Evolutionary conservation across 1,140 invertebrate genomes (phyloP).

Genomic region (Venustaconcha ellipsiformis): DNA sequence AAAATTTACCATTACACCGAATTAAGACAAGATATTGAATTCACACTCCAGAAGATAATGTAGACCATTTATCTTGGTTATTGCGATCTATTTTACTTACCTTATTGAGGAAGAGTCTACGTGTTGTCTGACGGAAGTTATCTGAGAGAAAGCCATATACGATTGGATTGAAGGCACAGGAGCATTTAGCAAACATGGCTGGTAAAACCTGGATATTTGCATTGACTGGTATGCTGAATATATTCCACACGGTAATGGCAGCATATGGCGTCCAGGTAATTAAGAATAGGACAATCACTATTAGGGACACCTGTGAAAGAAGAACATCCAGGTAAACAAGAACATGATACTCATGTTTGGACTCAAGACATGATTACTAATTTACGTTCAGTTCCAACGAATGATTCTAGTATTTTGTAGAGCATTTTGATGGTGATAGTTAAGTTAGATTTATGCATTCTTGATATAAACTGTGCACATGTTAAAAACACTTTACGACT

Average conservation of each 20-base stretch:
- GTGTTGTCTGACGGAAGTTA: not conserved
- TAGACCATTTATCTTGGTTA: not conserved
- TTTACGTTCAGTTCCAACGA: too few relatives aligned
- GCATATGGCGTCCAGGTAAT: not conserved
- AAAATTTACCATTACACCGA: too few relatives aligned
- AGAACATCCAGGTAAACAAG: too few relatives aligned
- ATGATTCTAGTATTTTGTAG: too few relatives aligned
- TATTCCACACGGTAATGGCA: not conserved
- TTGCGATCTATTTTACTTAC: not conserved
- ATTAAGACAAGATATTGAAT: not conserved
- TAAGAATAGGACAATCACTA: not conserved
- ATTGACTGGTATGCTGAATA: not conserved
- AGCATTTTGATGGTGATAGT: too few relatives aligned
- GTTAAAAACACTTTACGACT: too few relatives aligned
- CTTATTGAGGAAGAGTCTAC: not conserved
- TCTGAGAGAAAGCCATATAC: not conserved
- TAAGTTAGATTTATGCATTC: too few relatives aligned
- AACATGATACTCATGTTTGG: too few relatives aligned
- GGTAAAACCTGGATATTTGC: not conserved
- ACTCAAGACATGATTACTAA: too few relatives aligned
- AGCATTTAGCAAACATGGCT: not conserved
- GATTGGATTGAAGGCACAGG: not conserved
- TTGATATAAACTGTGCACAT: too few relatives aligned
- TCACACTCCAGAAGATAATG: not conserved
- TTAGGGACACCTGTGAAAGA: not conserved